These are phyloP conservation scores for Echinops telfairi DNA, from an alignment of 2,113 vertebrate genomes.

Conservation along the genomic window DNA sequence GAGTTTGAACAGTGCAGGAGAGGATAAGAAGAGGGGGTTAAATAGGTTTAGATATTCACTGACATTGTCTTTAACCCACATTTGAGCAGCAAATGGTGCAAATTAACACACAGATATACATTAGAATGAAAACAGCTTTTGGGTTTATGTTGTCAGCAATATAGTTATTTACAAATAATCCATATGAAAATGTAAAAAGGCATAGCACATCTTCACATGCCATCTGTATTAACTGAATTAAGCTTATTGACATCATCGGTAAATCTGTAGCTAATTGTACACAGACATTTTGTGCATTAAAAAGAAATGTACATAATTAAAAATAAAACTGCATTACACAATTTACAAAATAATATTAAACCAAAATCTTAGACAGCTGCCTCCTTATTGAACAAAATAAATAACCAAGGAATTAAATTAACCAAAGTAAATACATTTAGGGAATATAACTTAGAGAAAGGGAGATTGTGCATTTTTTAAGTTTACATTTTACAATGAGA, in stretches of 20 bases:
- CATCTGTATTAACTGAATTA: slow-evolving; percentile 90
- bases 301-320: slow-evolving; percentile 94
- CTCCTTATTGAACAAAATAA: slow-evolving; percentile 87
- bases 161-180: slow-evolving; percentile 95
- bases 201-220: slow-evolving; percentile 88
- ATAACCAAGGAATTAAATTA: slow-evolving; percentile 89
- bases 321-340: slow-evolving; percentile 92
- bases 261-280: slow-evolving; percentile 91
- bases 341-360: slow-evolving; percentile 93
- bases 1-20: background rate
- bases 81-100: slow-evolving; percentile 39
- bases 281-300: slow-evolving; percentile 93
- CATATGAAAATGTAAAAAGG: slow-evolving; percentile 92
- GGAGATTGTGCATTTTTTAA: slow-evolving; percentile 82
- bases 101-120: slow-evolving; percentile 76
- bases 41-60: slow-evolving; percentile 29
- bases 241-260: slow-evolving; percentile 91
- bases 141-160: slow-evolving; percentile 90
- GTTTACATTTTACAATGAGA: slow-evolving; percentile 83
- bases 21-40: background rate
- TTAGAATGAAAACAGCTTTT: slow-evolving; percentile 82
- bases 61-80: background rate
- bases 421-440: slow-evolving; percentile 85
- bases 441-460: slow-evolving; percentile 84
- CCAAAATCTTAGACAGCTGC: slow-evolving; percentile 89